phyloP scores from a whole-genome alignment of 35 echinoderm and acorn worm species.

The Patiria miniata region DNA sequence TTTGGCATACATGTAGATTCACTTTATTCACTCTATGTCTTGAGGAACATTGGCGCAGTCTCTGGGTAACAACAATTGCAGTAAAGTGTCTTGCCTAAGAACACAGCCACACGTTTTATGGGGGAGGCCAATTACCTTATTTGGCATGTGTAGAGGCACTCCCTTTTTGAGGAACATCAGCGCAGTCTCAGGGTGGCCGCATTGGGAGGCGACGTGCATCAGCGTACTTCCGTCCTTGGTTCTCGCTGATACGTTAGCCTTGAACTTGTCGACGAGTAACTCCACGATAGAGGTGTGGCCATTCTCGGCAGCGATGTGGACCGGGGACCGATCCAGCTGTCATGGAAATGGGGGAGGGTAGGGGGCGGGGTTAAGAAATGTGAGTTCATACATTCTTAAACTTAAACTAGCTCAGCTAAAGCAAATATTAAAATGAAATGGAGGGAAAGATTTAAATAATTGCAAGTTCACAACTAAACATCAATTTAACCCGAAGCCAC shows the following conservation, averaged over 20 bases:
- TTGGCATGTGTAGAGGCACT: conserved; percentile 99
- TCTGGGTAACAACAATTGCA: too few relatives aligned
- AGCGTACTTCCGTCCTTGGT: conserved; percentile 97
- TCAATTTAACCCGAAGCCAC: too few relatives aligned
- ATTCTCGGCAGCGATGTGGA: conserved; percentile 96
- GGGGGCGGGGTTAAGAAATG: not conserved
- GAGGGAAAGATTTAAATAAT: not conserved
- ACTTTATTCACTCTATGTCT: conserved; percentile 99
- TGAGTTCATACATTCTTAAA: too few relatives aligned
- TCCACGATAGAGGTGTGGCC: conserved; percentile 89
- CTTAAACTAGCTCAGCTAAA: not conserved
- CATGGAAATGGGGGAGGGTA: not conserved
- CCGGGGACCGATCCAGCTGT: conserved; percentile 91
- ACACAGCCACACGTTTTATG: too few relatives aligned
- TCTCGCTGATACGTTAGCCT: conserved; percentile 89
- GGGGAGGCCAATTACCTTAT: conserved; percentile 68
- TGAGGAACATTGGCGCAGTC: conserved; percentile 81
- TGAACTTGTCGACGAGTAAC: conserved; percentile 93
- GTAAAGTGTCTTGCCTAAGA: not conserved
- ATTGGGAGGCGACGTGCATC: conserved; percentile 98
- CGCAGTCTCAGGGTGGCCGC: conserved; percentile 94
- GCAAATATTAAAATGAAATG: not conserved
- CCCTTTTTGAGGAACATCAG: conserved; percentile 98
- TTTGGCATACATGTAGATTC: too few relatives aligned
- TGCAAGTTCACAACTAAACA: too few relatives aligned